phyloP scores from a whole-genome alignment of 2,797 vertebrate genomes.

The Etheostoma nigrum region DNA sequence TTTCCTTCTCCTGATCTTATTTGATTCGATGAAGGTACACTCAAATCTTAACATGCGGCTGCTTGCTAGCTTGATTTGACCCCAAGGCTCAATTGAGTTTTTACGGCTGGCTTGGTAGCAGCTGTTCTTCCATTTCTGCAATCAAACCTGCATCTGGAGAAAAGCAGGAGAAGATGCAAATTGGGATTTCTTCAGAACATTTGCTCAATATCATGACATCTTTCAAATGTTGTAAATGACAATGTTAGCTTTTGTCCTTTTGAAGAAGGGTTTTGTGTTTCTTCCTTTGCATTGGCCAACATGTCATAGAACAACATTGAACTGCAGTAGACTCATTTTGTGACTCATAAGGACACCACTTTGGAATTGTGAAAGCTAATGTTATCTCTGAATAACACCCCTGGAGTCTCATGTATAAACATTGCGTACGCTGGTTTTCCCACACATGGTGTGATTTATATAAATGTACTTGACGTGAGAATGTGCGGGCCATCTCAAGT shows the following conservation, averaged over 20 bases:
- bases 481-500: too few relatives aligned
- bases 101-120: conserved; percentile 50
- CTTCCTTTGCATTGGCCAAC: background rate
- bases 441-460: too few relatives aligned
- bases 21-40: conserved; percentile 32
- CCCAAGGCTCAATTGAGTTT: conserved; percentile 48
- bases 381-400: conserved; percentile 3
- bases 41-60: conserved; percentile 28
- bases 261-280: background rate
- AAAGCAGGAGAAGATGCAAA: conserved; percentile 26
- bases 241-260: conserved; percentile 1
- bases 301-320: background rate
- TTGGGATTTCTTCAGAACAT: conserved; percentile 5
- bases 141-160: conserved; percentile 60
- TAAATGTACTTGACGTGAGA: too few relatives aligned
- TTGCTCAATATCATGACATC: conserved; percentile 6
- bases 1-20: conserved; percentile 44
- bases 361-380: conserved; percentile 14
- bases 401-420: too few relatives aligned
- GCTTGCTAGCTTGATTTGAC: conserved; percentile 39
- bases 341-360: background rate
- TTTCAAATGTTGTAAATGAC: conserved; percentile 17
- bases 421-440: too few relatives aligned
- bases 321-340: background rate
- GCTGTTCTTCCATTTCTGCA: conserved; percentile 56